Evolutionary conservation across 2,888 invertebrate species (phyloP), one percentile per base, ranked within the genome.

Genomic region (Chouioia cunea): DNA sequence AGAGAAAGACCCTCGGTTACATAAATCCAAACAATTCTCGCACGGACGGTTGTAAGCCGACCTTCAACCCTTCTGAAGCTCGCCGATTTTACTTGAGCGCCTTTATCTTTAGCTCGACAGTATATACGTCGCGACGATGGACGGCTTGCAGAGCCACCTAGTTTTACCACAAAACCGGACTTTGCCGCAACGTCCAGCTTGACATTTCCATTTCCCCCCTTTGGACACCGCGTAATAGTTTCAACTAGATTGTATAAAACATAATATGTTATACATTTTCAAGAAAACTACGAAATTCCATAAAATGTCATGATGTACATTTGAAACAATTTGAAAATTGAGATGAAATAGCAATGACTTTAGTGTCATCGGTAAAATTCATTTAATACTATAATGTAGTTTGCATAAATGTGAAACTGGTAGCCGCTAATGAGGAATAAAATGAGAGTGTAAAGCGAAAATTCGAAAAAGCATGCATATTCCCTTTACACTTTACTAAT

Each of bases 151-250:
- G 63, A 60, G 56, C n/a, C n/a, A n/a, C n/a, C n/a, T n/a, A n/a
- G n/a, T 56, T 36, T 22, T 44, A 43, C 15, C 44, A 27, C 36
- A 22, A 18, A 36, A 46, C 16, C 46, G 12, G 23, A 23, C 15
- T 27, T 27, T 27, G 27, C 27, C 50, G 22, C 63, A 10, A 36
- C 43, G 53, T 64, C 47, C 50, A 23, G 47, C 53, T 57, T 64
- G 67, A 71, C 67, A 53, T 71, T 71, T 71, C 66, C 67, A 71
- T 71, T 71, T 71, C 59, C 58, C 36, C 52, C 27, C 27, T 27
- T 27, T 27, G 10, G 65, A 50, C 36, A 46, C 3, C 53, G 22
- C 20, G 27, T 60, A 63, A 57, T 50, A 50, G 44, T 20, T 20
- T 44, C 48, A 14, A 6, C 4, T 16, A 4, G 12, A 16, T 15